phyloP scores from a whole-genome alignment of 2,797 vertebrate species.

The Triplophysa yarkandensis region DNA sequence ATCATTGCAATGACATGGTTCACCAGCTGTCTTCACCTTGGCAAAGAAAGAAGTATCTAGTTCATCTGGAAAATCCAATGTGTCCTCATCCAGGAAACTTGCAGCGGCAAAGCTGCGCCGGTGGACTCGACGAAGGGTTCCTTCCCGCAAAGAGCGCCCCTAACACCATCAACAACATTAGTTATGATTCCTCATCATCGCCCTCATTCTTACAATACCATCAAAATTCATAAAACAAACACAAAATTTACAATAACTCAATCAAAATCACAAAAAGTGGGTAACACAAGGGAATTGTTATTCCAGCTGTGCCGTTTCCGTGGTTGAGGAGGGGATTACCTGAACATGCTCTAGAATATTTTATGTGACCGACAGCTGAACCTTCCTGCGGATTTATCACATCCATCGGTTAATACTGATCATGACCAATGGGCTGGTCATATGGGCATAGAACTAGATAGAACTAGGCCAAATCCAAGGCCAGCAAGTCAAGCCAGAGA shows the following conservation, averaged over 20 bases:
- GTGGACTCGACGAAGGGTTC: conserved; percentile 73
- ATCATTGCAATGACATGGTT: neutral
- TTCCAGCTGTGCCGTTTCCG: conserved; percentile 11
- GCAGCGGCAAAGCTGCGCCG: conserved; percentile 90
- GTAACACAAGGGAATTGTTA: conserved; percentile 11
- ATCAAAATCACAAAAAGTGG: conserved; percentile 3
- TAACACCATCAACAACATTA: conserved; percentile 61
- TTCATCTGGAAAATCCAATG: conserved; percentile 90
- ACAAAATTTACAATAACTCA: neutral
- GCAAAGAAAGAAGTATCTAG: conserved; percentile 96
- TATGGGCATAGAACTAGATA: conserved; percentile 24
- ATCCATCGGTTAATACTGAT: conserved; percentile 60
- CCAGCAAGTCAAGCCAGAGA: conserved; percentile 50
- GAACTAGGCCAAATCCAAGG: conserved; percentile 53
- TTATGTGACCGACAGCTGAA: conserved; percentile 59
- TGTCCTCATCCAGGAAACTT: conserved; percentile 92
- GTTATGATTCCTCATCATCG: conserved; percentile 16
- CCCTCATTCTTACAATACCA: neutral
- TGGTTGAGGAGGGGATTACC: conserved; percentile 26
- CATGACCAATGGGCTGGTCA: conserved; percentile 30
- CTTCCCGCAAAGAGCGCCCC: conserved; percentile 86
- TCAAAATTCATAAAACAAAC: neutral
- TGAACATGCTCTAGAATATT: conserved; percentile 48
- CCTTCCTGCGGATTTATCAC: conserved; percentile 56
- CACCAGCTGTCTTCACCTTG: conserved; percentile 76